Conservation (phyloP, 37 sponge, comb jelly and placozoan species). For the Beroe forskalii region DNA sequence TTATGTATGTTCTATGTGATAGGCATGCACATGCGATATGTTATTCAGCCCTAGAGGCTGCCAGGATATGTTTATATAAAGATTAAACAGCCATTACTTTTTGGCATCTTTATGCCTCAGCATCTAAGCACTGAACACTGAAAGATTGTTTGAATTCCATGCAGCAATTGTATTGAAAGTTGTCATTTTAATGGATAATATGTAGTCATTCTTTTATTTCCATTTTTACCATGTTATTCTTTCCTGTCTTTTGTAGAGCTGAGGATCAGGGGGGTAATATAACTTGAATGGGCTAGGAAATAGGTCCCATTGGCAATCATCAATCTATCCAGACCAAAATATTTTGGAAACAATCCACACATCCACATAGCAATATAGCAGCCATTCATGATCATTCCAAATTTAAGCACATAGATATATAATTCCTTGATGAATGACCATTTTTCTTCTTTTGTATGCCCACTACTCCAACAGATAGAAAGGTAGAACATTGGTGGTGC, state of each 20-base stretch:
- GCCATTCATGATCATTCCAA: not conserved
- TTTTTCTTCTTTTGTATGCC: not conserved
- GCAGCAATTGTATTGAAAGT: no score
- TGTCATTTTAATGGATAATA: no score
- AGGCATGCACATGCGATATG: no score
- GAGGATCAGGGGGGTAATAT: not conserved
- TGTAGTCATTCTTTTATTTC: no score
- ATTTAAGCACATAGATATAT: not conserved
- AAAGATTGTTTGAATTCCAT: no score
- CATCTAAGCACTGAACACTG: no score
- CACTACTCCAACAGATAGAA: not conserved
- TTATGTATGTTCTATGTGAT: no score
- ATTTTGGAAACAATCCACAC: not conserved
- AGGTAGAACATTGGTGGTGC: conserved; percentile 4
- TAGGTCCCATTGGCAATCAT: not conserved
- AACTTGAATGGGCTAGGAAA: not conserved
- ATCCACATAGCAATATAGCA: not conserved
- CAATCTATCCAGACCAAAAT: not conserved
- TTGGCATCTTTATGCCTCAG: no score
- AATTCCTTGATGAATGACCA: not conserved
- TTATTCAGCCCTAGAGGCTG: no score
- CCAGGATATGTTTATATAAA: no score
- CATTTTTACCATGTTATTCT: not conserved
- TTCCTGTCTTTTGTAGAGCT: not conserved
- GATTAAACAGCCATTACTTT: no score